A percentile compares a stretch with the other conserved stretches of the same genome.
phyloP scores from a whole-genome alignment of 2,888 invertebrate species.

The Baccha elongata region DNA sequence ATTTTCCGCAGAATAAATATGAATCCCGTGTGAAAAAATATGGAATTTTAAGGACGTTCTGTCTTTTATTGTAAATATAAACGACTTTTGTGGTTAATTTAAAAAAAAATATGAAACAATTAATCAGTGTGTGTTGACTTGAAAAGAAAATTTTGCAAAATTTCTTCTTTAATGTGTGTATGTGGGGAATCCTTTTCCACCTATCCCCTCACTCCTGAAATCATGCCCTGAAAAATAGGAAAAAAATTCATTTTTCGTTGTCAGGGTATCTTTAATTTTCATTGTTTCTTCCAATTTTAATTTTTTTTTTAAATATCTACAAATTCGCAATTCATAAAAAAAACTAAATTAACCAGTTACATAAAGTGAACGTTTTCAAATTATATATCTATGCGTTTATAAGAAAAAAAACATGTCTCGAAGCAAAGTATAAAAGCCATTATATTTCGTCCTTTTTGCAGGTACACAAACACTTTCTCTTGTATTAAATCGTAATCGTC shows the following conservation, averaged over 20 bases:
- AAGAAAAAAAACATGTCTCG: conserved; percentile 15
- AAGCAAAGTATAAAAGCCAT: conserved; percentile 23
- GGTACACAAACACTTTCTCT: conserved; percentile 60
- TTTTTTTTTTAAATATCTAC: not conserved
- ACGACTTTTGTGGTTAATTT: not conserved
- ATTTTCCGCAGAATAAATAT: conserved; percentile 25
- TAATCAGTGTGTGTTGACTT: conserved; percentile 22
- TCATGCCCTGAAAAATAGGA: conserved; percentile 28
- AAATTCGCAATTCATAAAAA: too few species aligned
- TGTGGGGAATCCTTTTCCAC: conserved; percentile 44
- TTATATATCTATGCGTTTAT: not conserved
- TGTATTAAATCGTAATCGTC: conserved; percentile 56
- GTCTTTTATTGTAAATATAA: not conserved
- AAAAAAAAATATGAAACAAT: conserved; percentile 18
- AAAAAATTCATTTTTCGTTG: conserved; percentile 26
- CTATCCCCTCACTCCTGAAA: not conserved
- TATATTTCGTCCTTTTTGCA: conserved; percentile 57
- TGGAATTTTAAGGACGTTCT: conserved; percentile 19
- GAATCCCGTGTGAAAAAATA: conserved; percentile 28
- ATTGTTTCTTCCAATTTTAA: conserved; percentile 5
- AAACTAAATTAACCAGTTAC: conserved; percentile 38
- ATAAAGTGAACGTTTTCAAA: conserved; percentile 45
- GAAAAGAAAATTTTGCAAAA: conserved; percentile 60
- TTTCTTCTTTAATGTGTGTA: conserved; percentile 44
- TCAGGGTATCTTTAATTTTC: conserved; percentile 40